Evolutionary conservation across 2,797 vertebrate genomes (phyloP), one percentile per base, ranked within the genome.

Genomic region (Macropodus opercularis): DNA sequence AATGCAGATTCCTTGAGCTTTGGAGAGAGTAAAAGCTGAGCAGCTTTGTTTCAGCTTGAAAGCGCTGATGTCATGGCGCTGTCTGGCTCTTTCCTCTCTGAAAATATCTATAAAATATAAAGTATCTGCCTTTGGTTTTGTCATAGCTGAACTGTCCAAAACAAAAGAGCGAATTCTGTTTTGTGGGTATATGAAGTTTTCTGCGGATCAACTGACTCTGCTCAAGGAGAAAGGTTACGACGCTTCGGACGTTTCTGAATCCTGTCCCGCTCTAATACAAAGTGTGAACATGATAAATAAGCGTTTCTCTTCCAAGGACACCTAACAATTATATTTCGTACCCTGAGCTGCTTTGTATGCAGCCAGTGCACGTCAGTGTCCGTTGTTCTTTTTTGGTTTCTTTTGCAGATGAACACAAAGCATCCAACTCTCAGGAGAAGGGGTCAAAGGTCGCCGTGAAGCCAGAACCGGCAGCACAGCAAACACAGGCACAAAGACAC

Each of bases 261-360:
- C 56, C 47, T 36, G 7, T 48, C 24, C 19, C 0, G 48, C 43
- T 53, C 34, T 43, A 65, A 72, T 63, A 79, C 70, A 54, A 32
- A 38, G 55, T 65, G 40, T 51, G 51, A 63, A 70, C 60, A 65
- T 77, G 72, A 86, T 69, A 65, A 81, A 81, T 77, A 75, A 59
- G 69, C 63, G 49, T 63, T 71, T 63, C 57, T 59, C 29, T 50
- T 70, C 75, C 79, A 84, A 84, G 81, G 79, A 77, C 51, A 5
- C 9, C 17, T 58, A 1, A 57, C 53, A 71, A 55, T 77, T 70
- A 75, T n/a, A 27, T 32, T 44, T 8, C 31, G 54, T 34, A 21
- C 40, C 38, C 40, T 0, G 19, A 62, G 64, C 72, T 78, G 63
- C 38, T 84, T 50, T 46, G 59, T 56, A 82, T 79, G 74, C 79